Conservation (phyloP, 1,140 invertebrate genomes). For the Araneus ventricosus region DNA sequence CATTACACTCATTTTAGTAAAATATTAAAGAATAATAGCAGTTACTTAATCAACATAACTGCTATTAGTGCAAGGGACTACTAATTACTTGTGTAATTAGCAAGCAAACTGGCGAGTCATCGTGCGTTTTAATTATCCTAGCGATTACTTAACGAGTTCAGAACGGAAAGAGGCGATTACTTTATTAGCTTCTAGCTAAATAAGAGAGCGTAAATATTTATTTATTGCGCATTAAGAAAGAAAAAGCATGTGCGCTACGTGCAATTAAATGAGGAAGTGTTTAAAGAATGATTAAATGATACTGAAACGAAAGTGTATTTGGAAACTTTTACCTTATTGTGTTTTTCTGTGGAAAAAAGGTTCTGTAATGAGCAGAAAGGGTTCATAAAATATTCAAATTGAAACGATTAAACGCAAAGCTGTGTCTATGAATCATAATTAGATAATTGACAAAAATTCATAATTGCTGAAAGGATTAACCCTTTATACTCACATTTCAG, state of each 20-base stretch:
- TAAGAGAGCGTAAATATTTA: slow-evolving; percentile 65
- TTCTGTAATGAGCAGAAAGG: not conserved
- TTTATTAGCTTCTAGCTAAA: slow-evolving; percentile 60
- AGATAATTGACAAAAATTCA: not conserved
- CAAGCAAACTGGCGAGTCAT: slow-evolving; percentile 46
- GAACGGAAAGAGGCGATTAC: slow-evolving; percentile 46
- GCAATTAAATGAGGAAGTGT: slow-evolving; percentile 1
- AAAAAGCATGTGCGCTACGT: not conserved
- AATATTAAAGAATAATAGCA: slow-evolving; percentile 30
- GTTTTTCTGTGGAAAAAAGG: not conserved
- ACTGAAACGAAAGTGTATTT: not conserved
- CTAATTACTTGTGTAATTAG: slow-evolving; percentile 62
- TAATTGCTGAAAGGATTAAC: not conserved
- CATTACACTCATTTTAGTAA: not conserved
- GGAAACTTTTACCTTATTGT: not conserved
- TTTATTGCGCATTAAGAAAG: slow-evolving; percentile 45
- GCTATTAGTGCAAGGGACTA: slow-evolving; percentile 26
- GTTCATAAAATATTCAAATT: not conserved
- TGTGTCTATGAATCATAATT: not conserved
- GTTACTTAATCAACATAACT: slow-evolving; percentile 55
- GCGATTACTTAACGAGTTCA: slow-evolving; percentile 63
- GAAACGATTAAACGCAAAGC: not conserved
- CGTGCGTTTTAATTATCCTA: slow-evolving; percentile 60
- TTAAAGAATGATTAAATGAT: slow-evolving; percentile 38
- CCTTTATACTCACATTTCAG: not conserved